phyloP scores from a whole-genome alignment of 2,888 invertebrate species.

The Drosophila pegasa region DNA sequence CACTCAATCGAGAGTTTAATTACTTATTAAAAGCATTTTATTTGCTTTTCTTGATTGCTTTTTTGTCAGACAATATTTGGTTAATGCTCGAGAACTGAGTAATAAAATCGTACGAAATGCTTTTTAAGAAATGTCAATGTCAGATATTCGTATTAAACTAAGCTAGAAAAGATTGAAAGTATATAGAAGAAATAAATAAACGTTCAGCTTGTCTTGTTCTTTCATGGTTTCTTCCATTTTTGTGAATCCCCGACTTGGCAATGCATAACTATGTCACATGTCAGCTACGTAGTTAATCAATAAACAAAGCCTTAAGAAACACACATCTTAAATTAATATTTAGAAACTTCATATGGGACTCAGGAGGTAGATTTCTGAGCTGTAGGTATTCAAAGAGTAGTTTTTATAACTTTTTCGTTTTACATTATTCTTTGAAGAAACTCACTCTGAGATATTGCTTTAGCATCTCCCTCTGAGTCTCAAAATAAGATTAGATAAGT shows the following conservation, averaged over 20 bases:
- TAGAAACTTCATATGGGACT: no score
- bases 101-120: not conserved
- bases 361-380: no score
- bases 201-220: not conserved
- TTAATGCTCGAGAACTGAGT: not conserved
- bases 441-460: not conserved
- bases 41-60: conserved; percentile 31
- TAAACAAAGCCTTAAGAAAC: not conserved
- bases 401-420: no score
- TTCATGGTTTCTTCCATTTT: not conserved
- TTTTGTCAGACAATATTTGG: conserved; percentile 7
- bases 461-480: no score
- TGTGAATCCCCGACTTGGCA: not conserved
- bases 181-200: not conserved
- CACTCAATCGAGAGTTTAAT: conserved; percentile 38
- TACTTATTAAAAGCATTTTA: conserved; percentile 50
- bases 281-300: not conserved
- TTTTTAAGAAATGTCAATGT: not conserved
- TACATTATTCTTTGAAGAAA: no score
- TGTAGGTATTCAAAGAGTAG: no score
- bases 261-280: not conserved
- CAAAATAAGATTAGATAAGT: not conserved
- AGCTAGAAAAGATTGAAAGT: not conserved
- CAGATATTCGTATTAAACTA: not conserved
- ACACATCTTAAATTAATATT: not conserved